Base-by-base conservation (phyloP, 2,888 invertebrate genomes). In the Protophormia terraenovae region DNA sequence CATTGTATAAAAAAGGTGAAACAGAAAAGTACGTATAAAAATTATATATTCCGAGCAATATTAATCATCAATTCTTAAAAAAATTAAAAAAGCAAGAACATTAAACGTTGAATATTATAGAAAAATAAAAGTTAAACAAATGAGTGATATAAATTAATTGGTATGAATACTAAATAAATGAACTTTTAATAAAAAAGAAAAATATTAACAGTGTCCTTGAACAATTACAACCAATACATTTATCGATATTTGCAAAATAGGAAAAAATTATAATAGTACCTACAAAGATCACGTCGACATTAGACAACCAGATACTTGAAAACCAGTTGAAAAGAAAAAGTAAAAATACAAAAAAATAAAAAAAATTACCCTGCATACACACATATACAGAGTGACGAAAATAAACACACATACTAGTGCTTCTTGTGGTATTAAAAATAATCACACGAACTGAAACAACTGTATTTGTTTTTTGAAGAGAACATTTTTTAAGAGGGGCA, bases 221-320 rank as follows among this genome's bases (percentile, higher is more conserved):
- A 69, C 50, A 85, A 58, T 81, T 80, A 64, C 47, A 71, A n/a
- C n/a, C n/a, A n/a, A 35, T 27, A 47, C 67, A 16, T 66, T n/a
- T n/a, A n/a, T 71, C n/a, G 38, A 53, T 47, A 64, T 69, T 80
- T 73, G 69, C 45, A 69, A 69, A 79, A 45, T 22, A 22, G 35
- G 8, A 32, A 38, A 27, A 72, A 66, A 58, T 38, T 45, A 38
- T 22, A 7, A 27, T 47, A 47, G 3, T 45, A 50, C 29, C 6
- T 67, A 73, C 35, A 78, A 75, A 85, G 78, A 84, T 82, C 81
- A 85, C 85, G 85, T 84, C 81, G 77, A 75, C 73, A 58, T 84
- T 78, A 81, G 73, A 75, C 73, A 78, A 78, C 41, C 41, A 71
- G 38, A 67, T 67, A 72, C 69, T 35, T 62, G 38, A 84, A 84